Conservation (phyloP, 2,113 vertebrate species). For the Muscicapa adusta region DNA sequence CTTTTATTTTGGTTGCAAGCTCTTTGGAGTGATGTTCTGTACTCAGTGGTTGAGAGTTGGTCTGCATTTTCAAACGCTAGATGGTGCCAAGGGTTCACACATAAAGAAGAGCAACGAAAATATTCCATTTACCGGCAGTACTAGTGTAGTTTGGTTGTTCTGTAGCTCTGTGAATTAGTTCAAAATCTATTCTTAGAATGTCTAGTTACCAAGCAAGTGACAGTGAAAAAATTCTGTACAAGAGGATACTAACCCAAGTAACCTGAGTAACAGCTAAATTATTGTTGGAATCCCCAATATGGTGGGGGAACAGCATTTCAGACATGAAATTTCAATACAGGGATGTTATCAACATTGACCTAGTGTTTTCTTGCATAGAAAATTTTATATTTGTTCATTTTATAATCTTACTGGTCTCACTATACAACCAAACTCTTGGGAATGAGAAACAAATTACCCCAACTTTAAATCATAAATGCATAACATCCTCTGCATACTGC, state of each 20-base stretch:
- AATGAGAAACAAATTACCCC: neutral
- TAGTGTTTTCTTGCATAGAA: neutral
- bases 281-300: neutral
- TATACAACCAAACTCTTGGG: neutral
- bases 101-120: neutral
- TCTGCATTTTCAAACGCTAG: conserved; percentile 34
- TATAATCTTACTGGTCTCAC: neutral
- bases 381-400: neutral
- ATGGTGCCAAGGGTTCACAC: conserved; percentile 38
- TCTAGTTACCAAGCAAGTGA: neutral
- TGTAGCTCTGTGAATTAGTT: neutral
- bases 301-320: neutral
- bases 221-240: neutral
- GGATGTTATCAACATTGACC: neutral
- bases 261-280: neutral
- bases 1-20: neutral
- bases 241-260: neutral
- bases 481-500: neutral
- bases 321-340: neutral
- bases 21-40: neutral
- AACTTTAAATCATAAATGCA: neutral
- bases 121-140: neutral
- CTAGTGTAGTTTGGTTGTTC: neutral
- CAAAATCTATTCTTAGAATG: neutral
- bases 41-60: neutral